These are phyloP conservation scores for Gallinago media DNA, from an alignment of 2,113 vertebrate species.

Conservation along the genomic window DNA sequence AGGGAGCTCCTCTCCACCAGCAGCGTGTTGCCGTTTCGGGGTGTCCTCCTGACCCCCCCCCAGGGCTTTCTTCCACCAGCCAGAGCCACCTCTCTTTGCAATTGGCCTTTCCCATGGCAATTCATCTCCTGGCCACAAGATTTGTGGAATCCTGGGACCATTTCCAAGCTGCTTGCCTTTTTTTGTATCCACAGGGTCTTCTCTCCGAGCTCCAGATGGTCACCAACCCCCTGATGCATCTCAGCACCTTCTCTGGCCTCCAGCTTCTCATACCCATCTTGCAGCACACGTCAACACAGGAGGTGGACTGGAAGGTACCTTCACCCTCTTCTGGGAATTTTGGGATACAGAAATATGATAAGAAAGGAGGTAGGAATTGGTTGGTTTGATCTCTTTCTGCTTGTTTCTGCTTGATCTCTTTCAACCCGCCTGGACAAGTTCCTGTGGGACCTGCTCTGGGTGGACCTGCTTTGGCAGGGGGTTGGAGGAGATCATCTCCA, in stretches of 20 bases:
- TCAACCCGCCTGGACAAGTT: too few relatives aligned
- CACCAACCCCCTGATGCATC: neutral
- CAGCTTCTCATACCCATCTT: neutral
- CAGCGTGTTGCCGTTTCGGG: fast-evolving
- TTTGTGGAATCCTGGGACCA: neutral
- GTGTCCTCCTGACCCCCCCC: fast-evolving
- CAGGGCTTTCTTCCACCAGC: neutral
- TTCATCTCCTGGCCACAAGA: neutral
- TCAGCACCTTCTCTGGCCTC: neutral
- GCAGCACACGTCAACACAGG: fast-evolving
- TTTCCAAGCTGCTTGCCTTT: neutral
- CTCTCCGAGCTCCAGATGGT: neutral
- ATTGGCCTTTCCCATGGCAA: neutral
- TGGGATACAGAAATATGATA: neutral
- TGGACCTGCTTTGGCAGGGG: too few relatives aligned
- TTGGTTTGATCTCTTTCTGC: neutral
- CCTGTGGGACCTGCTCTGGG: too few relatives aligned
- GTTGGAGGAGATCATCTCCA: too few relatives aligned
- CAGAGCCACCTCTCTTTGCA: neutral
- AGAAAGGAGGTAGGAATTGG: neutral
- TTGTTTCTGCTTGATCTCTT: neutral
- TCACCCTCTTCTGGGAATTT: neutral
- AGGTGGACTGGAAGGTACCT: neutral
- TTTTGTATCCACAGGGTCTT: neutral
- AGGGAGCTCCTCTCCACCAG: neutral